Conservation (phyloP, 2,888 invertebrate species). For the Ophraella communa region DNA sequence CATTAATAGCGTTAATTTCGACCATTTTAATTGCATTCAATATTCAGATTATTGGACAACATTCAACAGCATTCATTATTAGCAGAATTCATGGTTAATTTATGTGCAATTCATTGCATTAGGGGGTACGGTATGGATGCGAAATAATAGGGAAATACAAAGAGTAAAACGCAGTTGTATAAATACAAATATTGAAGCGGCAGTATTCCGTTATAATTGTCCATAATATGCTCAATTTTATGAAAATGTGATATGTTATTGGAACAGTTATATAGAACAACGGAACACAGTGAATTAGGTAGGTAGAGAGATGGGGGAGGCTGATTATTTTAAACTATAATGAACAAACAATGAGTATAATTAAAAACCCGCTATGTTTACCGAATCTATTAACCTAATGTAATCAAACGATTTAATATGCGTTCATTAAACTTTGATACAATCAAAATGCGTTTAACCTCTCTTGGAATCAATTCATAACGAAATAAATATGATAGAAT, state of each 20-base stretch:
- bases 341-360: neutral
- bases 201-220: neutral
- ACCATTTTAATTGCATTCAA: neutral
- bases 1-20: neutral
- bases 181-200: slow-evolving; percentile 2
- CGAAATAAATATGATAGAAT: no score
- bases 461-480: no score
- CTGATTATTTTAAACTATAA: neutral
- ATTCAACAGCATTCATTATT: slow-evolving; percentile 1
- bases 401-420: neutral
- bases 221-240: neutral
- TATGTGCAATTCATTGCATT: neutral
- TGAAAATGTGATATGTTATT: neutral
- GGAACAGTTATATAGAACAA: neutral
- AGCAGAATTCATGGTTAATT: neutral
- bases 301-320: neutral
- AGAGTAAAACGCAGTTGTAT: neutral
- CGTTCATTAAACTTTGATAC: neutral
- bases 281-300: neutral
- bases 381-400: neutral
- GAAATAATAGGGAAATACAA: neutral
- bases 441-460: no score
- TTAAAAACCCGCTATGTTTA: neutral
- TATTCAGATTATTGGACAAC: neutral
- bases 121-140: neutral